Percentiles rank a stretch among this genome's conserved stretches.
These are phyloP conservation scores for Limonius californicus DNA, from an alignment of 1,140 invertebrate genomes.

Conservation along the genomic window DNA sequence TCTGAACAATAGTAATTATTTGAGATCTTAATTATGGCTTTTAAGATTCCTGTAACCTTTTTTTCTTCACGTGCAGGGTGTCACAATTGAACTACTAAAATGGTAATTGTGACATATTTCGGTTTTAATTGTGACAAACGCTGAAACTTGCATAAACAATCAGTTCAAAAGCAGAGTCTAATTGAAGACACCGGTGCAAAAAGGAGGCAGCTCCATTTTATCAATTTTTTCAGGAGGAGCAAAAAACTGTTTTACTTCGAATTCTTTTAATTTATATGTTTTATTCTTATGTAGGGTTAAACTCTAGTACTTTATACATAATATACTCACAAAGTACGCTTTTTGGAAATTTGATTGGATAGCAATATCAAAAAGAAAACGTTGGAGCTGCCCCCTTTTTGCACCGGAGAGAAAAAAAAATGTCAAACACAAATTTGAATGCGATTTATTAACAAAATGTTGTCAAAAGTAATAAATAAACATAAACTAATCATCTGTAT, in stretches of 20 bases:
- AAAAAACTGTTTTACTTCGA: slow-evolving; percentile 18
- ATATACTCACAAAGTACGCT: slow-evolving; percentile 19
- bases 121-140: no score
- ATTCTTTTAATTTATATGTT: slow-evolving; percentile 14
- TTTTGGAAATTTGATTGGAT: slow-evolving; percentile 20
- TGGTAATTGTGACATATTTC: no score
- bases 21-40: no score
- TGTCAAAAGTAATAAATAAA: slow-evolving; percentile 16
- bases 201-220: slow-evolving; percentile 19
- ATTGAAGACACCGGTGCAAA: slow-evolving; percentile 18
- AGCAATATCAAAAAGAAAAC: slow-evolving; percentile 20
- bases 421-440: slow-evolving; percentile 7
- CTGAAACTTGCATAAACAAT: no score
- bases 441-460: slow-evolving; percentile 10
- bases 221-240: slow-evolving; percentile 14
- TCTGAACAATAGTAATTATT: no score
- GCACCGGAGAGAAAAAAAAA: slow-evolving; percentile 17
- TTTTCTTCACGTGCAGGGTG: no score
- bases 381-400: slow-evolving; percentile 16
- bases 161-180: no score
- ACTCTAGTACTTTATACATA: slow-evolving; percentile 19
- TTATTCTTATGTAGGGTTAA: slow-evolving; percentile 21
- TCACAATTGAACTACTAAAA: no score
- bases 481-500: slow-evolving; percentile 17
- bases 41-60: no score